Conservation (phyloP, 23 tunicate species). For the Botrylloides violaceus region DNA sequence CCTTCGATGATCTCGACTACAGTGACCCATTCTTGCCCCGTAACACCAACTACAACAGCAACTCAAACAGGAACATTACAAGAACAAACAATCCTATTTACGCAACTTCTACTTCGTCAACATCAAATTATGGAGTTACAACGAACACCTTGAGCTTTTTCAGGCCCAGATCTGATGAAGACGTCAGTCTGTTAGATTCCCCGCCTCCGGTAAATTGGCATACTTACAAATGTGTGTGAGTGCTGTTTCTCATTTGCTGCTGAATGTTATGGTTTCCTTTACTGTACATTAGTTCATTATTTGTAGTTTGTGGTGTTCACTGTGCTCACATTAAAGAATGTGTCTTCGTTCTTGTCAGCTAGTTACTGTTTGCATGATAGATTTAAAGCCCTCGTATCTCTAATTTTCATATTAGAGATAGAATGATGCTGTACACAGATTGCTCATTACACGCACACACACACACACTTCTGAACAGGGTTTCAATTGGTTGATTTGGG, state of each 20-base stretch:
- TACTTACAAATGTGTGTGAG: no score
- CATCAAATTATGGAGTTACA: conserved; percentile 47
- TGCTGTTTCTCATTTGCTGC: background rate
- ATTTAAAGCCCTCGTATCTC: no score
- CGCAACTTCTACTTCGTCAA: conserved; percentile 37
- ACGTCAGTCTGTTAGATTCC: conserved; percentile 52
- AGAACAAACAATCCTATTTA: conserved; percentile 78
- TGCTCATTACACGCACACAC: no score
- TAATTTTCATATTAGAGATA: no score
- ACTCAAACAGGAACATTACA: conserved; percentile 26
- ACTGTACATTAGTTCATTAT: no score
- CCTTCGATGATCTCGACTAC: conserved; percentile 34
- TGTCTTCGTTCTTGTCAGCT: no score
- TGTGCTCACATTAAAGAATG: no score
- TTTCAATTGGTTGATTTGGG: no score
- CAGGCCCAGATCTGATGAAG: conserved; percentile 64
- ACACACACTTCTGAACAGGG: no score
- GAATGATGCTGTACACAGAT: no score
- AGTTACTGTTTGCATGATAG: no score
- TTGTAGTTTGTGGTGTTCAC: no score
- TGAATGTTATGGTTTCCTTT: background rate
- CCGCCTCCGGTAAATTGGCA: conserved; percentile 52
- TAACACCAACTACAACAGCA: conserved; percentile 12
- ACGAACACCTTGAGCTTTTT: conserved; percentile 83
- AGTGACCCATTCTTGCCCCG: conserved; percentile 70